Percentiles rank a stretch among this genome's conserved stretches.
Evolutionary conservation across 2,888 invertebrate genomes (phyloP).

Genomic region (Opisthograptis luteolata): DNA sequence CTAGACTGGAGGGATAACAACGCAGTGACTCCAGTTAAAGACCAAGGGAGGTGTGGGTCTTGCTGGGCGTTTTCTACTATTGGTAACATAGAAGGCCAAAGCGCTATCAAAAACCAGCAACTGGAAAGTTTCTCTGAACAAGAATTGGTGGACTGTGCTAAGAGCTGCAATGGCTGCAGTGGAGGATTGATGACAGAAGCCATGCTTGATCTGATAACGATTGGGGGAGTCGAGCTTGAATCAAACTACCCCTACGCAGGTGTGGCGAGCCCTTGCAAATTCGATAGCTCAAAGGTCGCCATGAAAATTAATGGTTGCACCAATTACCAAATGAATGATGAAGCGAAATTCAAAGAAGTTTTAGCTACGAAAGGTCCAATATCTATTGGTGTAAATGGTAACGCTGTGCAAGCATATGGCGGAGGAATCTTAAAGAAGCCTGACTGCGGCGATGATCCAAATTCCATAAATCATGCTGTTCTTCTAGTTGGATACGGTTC

Average conservation of each 20-base stretch:
- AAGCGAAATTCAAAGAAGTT: background rate
- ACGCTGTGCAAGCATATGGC: background rate
- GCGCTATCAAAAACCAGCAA: background rate
- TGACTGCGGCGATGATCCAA: background rate
- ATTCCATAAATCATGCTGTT: background rate
- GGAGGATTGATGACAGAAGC: background rate
- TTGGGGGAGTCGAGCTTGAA: background rate
- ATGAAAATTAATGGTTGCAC: background rate
- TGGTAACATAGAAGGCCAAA: background rate
- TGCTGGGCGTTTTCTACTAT: constrained; percentile 3
- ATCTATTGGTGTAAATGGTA: background rate
- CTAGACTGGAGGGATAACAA: background rate
- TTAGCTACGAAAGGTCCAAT: background rate
- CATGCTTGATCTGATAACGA: background rate
- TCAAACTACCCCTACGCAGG: background rate
- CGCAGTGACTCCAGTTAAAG: constrained; percentile 1
- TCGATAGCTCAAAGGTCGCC: background rate
- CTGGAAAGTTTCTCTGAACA: background rate
- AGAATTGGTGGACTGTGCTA: background rate
- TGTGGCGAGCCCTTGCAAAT: background rate
- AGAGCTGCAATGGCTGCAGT: background rate
- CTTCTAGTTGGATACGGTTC: constrained; percentile 5
- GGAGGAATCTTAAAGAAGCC: background rate
- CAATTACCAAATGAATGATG: background rate
- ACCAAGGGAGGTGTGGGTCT: background rate